Percentiles rank a stretch among this genome's conserved stretches.
Conservation (phyloP, 2,888 invertebrate species). For the Trypoxylon attenuatum region DNA sequence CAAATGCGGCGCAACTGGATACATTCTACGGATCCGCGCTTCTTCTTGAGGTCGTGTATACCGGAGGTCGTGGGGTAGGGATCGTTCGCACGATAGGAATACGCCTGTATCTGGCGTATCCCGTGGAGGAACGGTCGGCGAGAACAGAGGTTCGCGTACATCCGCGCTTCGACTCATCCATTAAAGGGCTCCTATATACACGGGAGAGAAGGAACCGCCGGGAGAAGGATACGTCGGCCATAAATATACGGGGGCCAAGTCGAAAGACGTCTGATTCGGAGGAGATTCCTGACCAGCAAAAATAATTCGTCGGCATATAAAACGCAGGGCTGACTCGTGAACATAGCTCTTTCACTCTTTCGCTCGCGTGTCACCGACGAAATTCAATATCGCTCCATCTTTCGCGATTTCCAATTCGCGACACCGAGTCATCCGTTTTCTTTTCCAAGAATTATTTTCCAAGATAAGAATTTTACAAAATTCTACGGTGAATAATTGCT, state of each 20-base stretch:
- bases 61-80: slow-evolving; percentile 10
- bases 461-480: no score
- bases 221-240: slow-evolving; percentile 69
- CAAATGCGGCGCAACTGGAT: no score
- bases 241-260: slow-evolving; percentile 71
- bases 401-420: no score
- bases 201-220: slow-evolving; percentile 42
- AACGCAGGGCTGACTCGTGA: slow-evolving; percentile 42
- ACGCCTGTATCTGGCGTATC: slow-evolving; percentile 4
- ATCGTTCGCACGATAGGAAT: slow-evolving; percentile 41
- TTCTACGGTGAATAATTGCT: no score
- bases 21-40: no score
- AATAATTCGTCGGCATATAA: slow-evolving; percentile 59
- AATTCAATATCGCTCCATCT: background rate
- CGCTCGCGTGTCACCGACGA: background rate
- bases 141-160: slow-evolving; percentile 71
- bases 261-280: slow-evolving; percentile 70
- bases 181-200: slow-evolving; percentile 63
- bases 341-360: slow-evolving; percentile 11
- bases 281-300: slow-evolving; percentile 66
- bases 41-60: slow-evolving; percentile 10
- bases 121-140: slow-evolving; percentile 60
- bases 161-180: slow-evolving; percentile 70
- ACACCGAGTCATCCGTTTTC: no score
- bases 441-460: no score